These are phyloP conservation scores for Trichogramma pretiosum DNA, from an alignment of 1,140 invertebrate species.

Conservation along the genomic window DNA sequence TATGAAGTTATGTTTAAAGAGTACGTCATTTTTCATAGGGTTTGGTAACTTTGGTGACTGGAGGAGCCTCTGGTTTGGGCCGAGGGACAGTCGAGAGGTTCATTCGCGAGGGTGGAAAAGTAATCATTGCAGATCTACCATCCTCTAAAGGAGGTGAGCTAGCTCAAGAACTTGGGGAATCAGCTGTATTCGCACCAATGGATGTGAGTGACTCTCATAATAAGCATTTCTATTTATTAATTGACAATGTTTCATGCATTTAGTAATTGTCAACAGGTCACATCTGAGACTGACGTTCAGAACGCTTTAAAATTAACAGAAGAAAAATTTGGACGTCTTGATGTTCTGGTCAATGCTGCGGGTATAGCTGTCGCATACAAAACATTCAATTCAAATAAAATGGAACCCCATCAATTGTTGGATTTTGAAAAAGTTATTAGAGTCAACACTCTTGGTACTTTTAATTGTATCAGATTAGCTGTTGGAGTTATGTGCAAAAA, in stretches of 20 bases:
- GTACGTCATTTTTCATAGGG: slow-evolving; percentile 12
- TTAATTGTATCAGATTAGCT: slow-evolving; percentile 84
- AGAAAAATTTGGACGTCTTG: slow-evolving; percentile 75
- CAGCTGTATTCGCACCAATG: slow-evolving; percentile 70
- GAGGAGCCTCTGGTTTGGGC: slow-evolving; percentile 86
- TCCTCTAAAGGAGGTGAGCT: slow-evolving; percentile 69
- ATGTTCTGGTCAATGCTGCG: slow-evolving; percentile 91
- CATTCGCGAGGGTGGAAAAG: slow-evolving; percentile 68
- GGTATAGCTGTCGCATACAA: slow-evolving; percentile 83
- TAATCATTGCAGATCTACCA: slow-evolving; percentile 82
- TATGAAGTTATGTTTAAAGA: no score
- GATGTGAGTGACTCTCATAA: no score
- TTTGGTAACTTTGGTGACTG: slow-evolving; percentile 81
- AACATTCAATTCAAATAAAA: slow-evolving; percentile 86
- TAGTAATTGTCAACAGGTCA: slow-evolving; percentile 52
- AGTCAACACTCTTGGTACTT: slow-evolving; percentile 87
- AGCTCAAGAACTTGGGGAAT: slow-evolving; percentile 63
- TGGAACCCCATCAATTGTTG: slow-evolving; percentile 59
- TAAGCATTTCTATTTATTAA: no score
- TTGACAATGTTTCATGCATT: not conserved
- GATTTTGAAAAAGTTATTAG: slow-evolving; percentile 53
- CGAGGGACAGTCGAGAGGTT: slow-evolving; percentile 76
- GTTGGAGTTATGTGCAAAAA: slow-evolving; percentile 78
- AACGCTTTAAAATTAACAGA: slow-evolving; percentile 64
- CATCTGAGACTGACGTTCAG: slow-evolving; percentile 71